Evolutionary conservation across 2,797 vertebrate species (phyloP).

Genomic region (Ctenochaetus hawaiiensis): DNA sequence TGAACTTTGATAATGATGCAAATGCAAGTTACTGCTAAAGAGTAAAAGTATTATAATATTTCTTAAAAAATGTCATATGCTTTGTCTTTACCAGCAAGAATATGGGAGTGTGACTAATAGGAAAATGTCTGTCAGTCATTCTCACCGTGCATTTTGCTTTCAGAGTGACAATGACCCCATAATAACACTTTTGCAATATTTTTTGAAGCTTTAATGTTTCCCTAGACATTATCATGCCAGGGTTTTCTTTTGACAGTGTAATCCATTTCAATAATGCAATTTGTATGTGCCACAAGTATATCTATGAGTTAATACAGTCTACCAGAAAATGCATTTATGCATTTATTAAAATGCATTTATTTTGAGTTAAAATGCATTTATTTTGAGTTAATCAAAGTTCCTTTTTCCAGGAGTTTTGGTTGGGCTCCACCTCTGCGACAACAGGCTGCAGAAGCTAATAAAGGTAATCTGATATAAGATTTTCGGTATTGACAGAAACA

Average conservation of each 20-base stretch:
- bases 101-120: too few species aligned
- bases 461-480: conserved; percentile 78
- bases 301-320: neutral
- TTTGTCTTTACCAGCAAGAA: neutral
- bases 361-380: neutral
- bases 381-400: neutral
- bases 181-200: neutral
- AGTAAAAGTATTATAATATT: too few species aligned
- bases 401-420: conserved; percentile 81
- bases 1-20: neutral
- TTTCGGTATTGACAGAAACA: neutral
- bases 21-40: neutral
- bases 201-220: neutral
- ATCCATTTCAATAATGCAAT: neutral
- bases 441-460: conserved; percentile 70
- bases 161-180: neutral
- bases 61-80: fast-evolving
- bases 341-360: neutral
- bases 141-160: neutral
- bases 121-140: neutral
- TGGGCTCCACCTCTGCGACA: conserved; percentile 71
- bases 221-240: neutral
- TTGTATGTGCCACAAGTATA: neutral
- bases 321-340: too few species aligned
- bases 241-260: too few species aligned